Base-by-base conservation (phyloP, 1,140 invertebrate species). In the Habropoda laboriosa region DNA sequence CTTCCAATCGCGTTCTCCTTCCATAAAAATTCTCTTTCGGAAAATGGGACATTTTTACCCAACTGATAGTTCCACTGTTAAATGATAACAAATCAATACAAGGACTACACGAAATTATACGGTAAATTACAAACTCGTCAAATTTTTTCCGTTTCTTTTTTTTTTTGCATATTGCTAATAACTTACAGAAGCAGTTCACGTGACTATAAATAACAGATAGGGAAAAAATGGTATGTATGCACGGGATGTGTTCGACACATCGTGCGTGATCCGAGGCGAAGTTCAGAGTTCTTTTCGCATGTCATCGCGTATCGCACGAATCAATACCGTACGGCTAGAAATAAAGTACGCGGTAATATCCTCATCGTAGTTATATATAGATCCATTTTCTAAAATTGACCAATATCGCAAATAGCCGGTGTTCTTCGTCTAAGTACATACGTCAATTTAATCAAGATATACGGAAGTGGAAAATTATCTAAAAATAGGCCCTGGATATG, bases 261-360 rank as follows among this genome's bases (percentile, higher is more conserved):
- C 13, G 6, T 47, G 12, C 42, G 24, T 51, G 30, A 51, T 63
- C 24, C 10, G 32, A 35, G 35, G 16, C 24, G 21, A 73, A 77
- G 53, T 77, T 77, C 40, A 71, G 32, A 38, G 53, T 58, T 47
- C 38, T 42, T 10, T 24, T 18, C 13, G n/a, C n/a, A n/a, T 70
- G 21, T 70, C 75, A 40, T 60, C 42, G 42, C 8, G 7, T 49
- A 78, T 40, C 53, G 6, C 18, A 0, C 24, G 3, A 60, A 78
- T 78, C 75, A 30, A 78, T 78, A 78, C 27, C 7, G 12, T 24
- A 13, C 10, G 21, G 64, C 55, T 71, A 30, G 75, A 71, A 60
- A 60, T 78, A 78, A 78, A 49, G 24, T 70, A 78, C 53, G 55
- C 71, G 66, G 66, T 55, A 70, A 78, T 78, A 78, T 70, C 75